Evolutionary conservation across 2,888 invertebrate genomes (phyloP).

Genomic region (Zaprionus bogoriensis): DNA sequence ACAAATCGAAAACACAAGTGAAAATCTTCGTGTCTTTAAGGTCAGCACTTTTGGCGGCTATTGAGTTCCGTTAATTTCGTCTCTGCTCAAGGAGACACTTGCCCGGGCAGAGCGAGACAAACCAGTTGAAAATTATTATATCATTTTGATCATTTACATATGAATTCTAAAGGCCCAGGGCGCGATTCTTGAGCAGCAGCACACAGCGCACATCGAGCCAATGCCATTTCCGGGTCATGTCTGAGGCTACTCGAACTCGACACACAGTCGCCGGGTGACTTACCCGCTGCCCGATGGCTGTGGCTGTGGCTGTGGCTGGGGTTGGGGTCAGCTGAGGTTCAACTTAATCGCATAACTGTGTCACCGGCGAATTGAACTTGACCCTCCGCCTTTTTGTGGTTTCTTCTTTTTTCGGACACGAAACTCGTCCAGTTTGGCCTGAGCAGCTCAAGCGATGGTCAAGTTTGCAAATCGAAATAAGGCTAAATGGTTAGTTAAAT

Average conservation of each 20-base stretch:
- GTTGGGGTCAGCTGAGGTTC: slow-evolving; percentile 67
- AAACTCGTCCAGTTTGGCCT: slow-evolving; percentile 39
- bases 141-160: slow-evolving; percentile 64
- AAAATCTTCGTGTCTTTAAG: slow-evolving; percentile 34
- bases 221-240: slow-evolving; percentile 63
- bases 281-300: slow-evolving; percentile 2
- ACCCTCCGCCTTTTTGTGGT: slow-evolving; percentile 49
- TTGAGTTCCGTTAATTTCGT: slow-evolving; percentile 45
- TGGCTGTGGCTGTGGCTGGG: slow-evolving; percentile 27
- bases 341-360: slow-evolving; percentile 60
- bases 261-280: not conserved
- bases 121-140: slow-evolving; percentile 43
- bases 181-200: slow-evolving; percentile 57
- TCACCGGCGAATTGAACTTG: slow-evolving; percentile 76
- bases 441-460: slow-evolving; percentile 1
- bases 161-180: slow-evolving; percentile 59
- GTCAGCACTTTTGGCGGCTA: slow-evolving; percentile 15
- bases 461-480: slow-evolving; percentile 1
- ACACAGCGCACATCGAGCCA: slow-evolving; percentile 30
- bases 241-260: slow-evolving; percentile 18
- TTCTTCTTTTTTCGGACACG: slow-evolving; percentile 2
- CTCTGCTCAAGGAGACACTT: slow-evolving; percentile 43
- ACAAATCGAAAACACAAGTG: not conserved
- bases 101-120: slow-evolving; percentile 20
- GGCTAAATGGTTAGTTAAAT: not conserved